A percentile compares a stretch with the other conserved stretches of the same genome.
These are phyloP conservation scores for Ischnura elegans DNA, from an alignment of 2,888 invertebrate genomes.

Conservation along the genomic window DNA sequence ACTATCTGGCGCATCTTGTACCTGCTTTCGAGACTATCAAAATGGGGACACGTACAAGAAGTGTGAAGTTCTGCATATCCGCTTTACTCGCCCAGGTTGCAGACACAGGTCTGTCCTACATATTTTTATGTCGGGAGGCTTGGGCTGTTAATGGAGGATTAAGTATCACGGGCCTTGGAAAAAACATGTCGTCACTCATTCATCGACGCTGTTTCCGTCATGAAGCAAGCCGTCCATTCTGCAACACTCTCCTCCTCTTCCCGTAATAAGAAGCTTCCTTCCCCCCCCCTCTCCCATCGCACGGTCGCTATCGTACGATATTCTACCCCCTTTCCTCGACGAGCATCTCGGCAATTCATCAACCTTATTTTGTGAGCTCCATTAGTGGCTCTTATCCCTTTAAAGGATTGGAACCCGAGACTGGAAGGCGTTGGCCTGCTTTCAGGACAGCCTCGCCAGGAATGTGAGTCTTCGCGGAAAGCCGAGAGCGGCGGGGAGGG, in stretches of 20 bases:
- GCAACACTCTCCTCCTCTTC: not conserved
- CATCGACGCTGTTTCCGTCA: conserved; percentile 28
- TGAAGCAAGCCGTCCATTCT: not conserved
- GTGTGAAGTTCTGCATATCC: too few species aligned
- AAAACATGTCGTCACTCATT: not conserved
- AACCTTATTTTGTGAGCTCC: conserved; percentile 28
- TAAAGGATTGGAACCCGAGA: conserved; percentile 28
- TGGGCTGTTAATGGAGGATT: not conserved
- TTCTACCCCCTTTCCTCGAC: not conserved
- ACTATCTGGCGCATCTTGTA: not conserved
- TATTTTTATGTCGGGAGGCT: not conserved
- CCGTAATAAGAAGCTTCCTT: not conserved
- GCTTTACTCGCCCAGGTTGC: not conserved
- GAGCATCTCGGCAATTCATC: not conserved
- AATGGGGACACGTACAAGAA: too few species aligned
- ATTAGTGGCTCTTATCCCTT: conserved; percentile 34
- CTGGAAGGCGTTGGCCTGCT: conserved; percentile 54
- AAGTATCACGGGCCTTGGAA: not conserved
- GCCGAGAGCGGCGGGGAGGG: not conserved
- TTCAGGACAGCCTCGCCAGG: conserved; percentile 48
- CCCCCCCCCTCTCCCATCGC: not conserved
- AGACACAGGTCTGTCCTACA: not conserved
- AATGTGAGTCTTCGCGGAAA: conserved; percentile 41
- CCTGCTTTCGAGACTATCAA: not conserved
- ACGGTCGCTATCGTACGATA: not conserved